These are phyloP conservation scores for Lethenteron reissneri DNA, from an alignment of 2,113 vertebrate species.

Conservation along the genomic window DNA sequence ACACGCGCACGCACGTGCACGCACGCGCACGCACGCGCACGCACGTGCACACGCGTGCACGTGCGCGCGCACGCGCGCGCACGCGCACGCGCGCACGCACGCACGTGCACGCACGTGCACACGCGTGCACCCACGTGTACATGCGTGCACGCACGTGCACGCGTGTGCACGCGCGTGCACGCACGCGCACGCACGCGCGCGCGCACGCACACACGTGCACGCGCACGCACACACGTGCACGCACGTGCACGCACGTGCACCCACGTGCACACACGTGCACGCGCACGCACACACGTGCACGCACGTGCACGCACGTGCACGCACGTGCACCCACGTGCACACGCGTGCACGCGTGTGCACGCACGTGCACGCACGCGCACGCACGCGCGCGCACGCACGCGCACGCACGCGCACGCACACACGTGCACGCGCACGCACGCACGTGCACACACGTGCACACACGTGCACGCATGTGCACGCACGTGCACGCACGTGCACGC, in stretches of 20 bases:
- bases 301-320: neutral
- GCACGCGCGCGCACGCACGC: neutral
- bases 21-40: slow-evolving; percentile 1
- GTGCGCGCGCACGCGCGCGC: neutral
- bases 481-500: too few relatives aligned
- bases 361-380: slow-evolving; percentile 1
- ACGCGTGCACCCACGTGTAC: neutral
- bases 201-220: too few relatives aligned
- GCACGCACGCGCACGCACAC: slow-evolving; percentile 2
- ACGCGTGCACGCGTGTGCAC: neutral
- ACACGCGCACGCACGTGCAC: neutral
- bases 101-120: too few relatives aligned
- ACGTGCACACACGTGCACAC: too few relatives aligned
- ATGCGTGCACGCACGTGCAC: neutral
- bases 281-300: neutral
- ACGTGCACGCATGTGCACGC: too few relatives aligned
- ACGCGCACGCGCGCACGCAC: neutral
- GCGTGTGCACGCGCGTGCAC: neutral
- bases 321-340: neutral
- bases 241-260: neutral
- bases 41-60: neutral
- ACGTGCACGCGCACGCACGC: neutral
- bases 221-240: neutral
- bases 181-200: neutral
- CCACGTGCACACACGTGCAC: neutral